Base-by-base conservation (phyloP, 2,113 vertebrate genomes). In the Seriola quinqueradiata region DNA sequence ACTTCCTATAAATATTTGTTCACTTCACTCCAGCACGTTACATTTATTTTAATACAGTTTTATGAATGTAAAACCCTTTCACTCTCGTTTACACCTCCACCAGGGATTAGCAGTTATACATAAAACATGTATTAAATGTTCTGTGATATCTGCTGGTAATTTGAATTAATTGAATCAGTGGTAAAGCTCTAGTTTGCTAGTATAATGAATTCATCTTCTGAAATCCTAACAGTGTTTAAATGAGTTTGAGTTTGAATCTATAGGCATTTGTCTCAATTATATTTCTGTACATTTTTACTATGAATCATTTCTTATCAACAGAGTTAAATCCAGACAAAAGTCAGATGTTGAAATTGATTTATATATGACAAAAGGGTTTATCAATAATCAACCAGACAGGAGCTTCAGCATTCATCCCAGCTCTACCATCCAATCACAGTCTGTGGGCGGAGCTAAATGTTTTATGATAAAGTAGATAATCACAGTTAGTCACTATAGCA, bases 141-240 rank as follows among this genome's bases (percentile, higher is more conserved):
- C 68, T 67, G 60, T 61, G 36, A 74, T 84, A 59, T 61, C 48
- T 25, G 42, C 40, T 44, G 63, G 23, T 78, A 36, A 73, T 83
- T 60, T 78, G 25, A 83, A 78, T 78, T 74, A 68, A 79, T 73
- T 73, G 32, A 78, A 74, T 73, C 46, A 54, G 17, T 21, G 23
- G 21, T 54, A n/a, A 63, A 55, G 66, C 65, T 52, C 2, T 55
- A 38, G 55, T 83, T 25, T 19, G 25, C 52, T 71, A 21, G 32
- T 52, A 8, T 61, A 40, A 67, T 72, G 50, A 13, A 55, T 48
- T 69, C 17, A 14, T 55, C n/a, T 28, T 78, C 21, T 69, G 8
- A 42, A 17, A 44, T 52, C 44, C 34, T 60, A 19, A 44, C 63
- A 55, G 48, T 68, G 46, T 46, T 19, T 36, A 36, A 36, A 6